Percentiles rank a stretch among this genome's conserved stretches.
These are phyloP conservation scores for Hemicordylus capensis DNA, from an alignment of 2,113 vertebrate genomes.

Conservation along the genomic window DNA sequence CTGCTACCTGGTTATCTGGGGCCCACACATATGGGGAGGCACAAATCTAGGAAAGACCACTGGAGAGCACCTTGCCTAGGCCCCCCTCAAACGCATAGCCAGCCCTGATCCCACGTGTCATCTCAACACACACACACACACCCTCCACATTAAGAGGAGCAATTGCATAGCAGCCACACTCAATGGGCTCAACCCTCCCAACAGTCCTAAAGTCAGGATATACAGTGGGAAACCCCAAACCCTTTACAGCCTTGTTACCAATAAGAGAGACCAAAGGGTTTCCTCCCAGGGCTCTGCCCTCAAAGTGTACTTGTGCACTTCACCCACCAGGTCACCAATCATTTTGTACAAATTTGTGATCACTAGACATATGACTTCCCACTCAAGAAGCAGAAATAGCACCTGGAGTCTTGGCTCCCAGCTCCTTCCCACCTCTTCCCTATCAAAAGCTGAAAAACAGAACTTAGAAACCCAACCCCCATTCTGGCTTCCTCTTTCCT, in stretches of 20 bases:
- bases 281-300: not conserved
- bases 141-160: too few species aligned
- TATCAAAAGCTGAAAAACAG: not conserved
- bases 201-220: not conserved
- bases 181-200: not conserved
- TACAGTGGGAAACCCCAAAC: not conserved
- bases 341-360: not conserved
- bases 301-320: not conserved
- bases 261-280: not conserved
- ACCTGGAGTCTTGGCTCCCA: not conserved
- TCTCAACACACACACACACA: not conserved
- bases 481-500: not conserved
- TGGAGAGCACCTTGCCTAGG: too few species aligned
- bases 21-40: too few species aligned
- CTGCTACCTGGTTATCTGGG: too few species aligned
- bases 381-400: not conserved
- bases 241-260: not conserved
- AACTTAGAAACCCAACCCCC: not conserved
- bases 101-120: not conserved
- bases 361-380: not conserved
- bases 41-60: too few species aligned
- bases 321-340: not conserved
- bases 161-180: not conserved
- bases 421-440: not conserved
- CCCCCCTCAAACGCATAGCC: too few species aligned